Evolutionary conservation across 2,113 vertebrate genomes (phyloP).

Genomic region (Rhodinocichla rosea): DNA sequence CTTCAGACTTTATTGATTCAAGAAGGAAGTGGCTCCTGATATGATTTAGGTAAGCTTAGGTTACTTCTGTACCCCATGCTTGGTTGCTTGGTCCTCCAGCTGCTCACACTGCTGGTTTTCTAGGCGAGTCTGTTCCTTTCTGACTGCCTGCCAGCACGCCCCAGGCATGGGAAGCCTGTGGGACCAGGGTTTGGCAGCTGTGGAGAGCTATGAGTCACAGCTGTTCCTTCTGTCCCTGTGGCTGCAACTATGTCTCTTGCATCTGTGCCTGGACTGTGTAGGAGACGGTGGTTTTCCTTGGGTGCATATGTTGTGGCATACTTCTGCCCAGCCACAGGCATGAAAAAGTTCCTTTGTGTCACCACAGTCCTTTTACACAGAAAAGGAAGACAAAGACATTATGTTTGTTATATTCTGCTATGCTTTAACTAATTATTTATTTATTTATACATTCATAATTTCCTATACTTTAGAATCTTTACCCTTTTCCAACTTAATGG

Average conservation of each 20-base stretch:
- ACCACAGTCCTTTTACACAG: not conserved
- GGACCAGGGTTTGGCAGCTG: not conserved
- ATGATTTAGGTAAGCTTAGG: not conserved
- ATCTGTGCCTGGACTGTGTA: not conserved
- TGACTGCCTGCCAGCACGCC: fast-evolving
- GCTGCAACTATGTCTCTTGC: not conserved
- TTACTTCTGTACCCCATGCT: not conserved
- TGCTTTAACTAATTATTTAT: not conserved
- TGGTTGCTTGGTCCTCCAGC: not conserved
- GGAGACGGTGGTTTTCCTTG: not conserved
- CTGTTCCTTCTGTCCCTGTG: not conserved
- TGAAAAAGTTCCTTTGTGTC: not conserved
- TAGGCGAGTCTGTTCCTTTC: not conserved
- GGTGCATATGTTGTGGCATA: not conserved
- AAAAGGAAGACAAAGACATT: not conserved
- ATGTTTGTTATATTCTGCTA: not conserved
- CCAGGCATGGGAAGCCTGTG: not conserved
- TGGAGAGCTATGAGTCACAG: not conserved
- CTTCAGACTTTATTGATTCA: not conserved
- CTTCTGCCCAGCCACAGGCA: not conserved
- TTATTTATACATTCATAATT: not conserved
- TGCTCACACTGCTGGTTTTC: not conserved
- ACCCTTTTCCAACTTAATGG: not conserved
- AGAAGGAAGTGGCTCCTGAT: not conserved
- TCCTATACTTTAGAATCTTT: not conserved